Conservation (phyloP, 2,113 vertebrate genomes). For the Pangasianodon gigas region DNA sequence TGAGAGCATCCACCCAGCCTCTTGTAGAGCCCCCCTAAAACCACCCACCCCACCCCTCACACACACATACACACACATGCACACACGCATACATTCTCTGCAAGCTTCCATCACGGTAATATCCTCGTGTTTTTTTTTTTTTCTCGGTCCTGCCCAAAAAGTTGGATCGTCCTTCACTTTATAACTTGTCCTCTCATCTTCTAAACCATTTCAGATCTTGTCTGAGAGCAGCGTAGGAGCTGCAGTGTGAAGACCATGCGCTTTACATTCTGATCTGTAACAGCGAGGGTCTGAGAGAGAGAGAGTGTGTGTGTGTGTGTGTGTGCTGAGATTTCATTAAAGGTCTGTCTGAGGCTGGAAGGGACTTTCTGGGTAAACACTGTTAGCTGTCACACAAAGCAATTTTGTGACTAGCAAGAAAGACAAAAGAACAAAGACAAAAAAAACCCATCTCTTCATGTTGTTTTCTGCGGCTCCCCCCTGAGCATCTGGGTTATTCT, state of each 20-base stretch:
- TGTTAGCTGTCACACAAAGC: background rate
- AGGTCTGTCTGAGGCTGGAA: background rate
- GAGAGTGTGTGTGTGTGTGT: background rate
- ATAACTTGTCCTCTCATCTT: background rate
- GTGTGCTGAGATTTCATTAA: background rate
- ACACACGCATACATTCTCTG: background rate
- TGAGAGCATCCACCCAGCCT: slow-evolving; percentile 37
- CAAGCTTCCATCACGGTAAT: background rate
- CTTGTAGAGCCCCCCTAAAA: background rate
- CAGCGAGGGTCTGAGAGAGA: background rate
- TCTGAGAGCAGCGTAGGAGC: background rate
- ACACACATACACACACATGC: background rate
- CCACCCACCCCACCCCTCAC: too few species aligned
- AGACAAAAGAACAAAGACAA: background rate
- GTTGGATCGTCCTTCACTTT: background rate
- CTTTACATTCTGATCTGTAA: background rate
- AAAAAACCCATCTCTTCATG: background rate
- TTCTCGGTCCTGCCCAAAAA: background rate
- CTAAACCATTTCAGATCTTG: background rate
- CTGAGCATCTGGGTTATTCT: background rate
- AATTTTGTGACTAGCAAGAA: background rate
- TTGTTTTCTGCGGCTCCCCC: background rate
- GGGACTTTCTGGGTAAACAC: background rate
- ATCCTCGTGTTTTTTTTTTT: too few species aligned
- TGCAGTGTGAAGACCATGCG: background rate